These are phyloP conservation scores for Tipula confusa DNA, from an alignment of 2,888 invertebrate genomes.

Conservation along the genomic window DNA sequence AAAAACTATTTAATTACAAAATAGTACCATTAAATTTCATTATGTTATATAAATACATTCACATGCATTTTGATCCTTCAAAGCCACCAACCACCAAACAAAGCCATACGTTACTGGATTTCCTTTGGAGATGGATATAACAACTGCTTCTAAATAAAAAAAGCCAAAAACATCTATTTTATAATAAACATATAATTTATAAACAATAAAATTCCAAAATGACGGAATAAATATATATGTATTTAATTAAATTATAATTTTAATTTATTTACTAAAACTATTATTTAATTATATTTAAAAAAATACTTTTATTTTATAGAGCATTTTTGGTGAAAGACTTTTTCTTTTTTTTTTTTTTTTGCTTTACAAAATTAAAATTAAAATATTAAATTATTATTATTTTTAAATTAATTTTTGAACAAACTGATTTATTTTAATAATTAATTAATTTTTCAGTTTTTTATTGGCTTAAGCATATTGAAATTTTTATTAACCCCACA, in stretches of 20 bases:
- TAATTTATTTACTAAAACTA: not conserved
- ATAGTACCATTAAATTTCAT: not conserved
- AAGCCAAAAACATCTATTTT: not conserved
- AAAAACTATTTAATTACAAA: not conserved
- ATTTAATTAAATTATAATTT: not conserved
- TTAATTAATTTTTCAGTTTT: not conserved
- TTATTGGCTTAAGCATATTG: not conserved
- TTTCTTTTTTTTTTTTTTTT: not conserved
- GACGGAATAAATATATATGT: not conserved
- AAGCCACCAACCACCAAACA: not conserved
- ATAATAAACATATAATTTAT: not conserved
- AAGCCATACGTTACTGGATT: not conserved
- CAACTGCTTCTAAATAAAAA: not conserved
- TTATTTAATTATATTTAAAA: not conserved
- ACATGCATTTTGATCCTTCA: not conserved
- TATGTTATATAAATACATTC: not conserved
- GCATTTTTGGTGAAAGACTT: not conserved
- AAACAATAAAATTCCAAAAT: not conserved
- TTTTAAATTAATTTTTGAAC: not conserved
- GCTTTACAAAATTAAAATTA: not conserved
- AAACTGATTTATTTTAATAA: not conserved
- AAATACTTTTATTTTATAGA: not conserved
- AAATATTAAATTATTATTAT: not conserved
- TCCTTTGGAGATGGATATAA: not conserved
- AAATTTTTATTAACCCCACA: not conserved